Conservation (phyloP, 2,797 vertebrate species). For the Telmatherina bonti region DNA sequence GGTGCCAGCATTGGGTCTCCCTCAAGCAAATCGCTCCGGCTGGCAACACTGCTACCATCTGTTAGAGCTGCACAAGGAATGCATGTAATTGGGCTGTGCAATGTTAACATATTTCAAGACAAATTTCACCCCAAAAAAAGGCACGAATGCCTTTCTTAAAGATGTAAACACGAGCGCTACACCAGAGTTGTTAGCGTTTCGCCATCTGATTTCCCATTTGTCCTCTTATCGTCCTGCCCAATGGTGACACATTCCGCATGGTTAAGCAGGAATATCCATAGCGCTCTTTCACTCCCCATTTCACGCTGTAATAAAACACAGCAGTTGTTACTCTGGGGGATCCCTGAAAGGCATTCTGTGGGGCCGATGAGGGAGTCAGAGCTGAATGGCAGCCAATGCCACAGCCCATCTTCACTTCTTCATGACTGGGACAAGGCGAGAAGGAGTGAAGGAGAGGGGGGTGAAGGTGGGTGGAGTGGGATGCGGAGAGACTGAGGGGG, state of each 20-base stretch:
- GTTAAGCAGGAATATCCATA: slow-evolving; percentile 84
- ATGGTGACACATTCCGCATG: slow-evolving; percentile 85
- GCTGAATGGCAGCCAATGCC: slow-evolving; percentile 84
- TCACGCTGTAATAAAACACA: slow-evolving; percentile 90
- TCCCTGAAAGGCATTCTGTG: slow-evolving; percentile 88
- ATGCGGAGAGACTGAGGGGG: not conserved
- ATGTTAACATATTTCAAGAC: slow-evolving; percentile 71
- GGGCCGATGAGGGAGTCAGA: slow-evolving; percentile 80
- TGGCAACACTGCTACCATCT: slow-evolving; percentile 62
- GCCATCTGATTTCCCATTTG: slow-evolving; percentile 78
- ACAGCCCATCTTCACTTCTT: slow-evolving; percentile 81
- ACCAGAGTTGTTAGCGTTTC: slow-evolving; percentile 54
- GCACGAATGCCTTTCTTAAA: slow-evolving; percentile 54
- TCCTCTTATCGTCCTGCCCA: slow-evolving; percentile 76
- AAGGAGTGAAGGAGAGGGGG: not conserved
- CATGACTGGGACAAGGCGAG: slow-evolving; percentile 51
- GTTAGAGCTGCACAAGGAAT: slow-evolving; percentile 60
- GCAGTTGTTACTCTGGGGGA: slow-evolving; percentile 84
- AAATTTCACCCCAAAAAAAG: slow-evolving; percentile 54
- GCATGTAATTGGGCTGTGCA: slow-evolving; percentile 58
- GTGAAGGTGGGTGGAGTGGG: not conserved
- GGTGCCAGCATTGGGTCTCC: slow-evolving; percentile 54
- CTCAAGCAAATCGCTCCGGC: slow-evolving; percentile 55
- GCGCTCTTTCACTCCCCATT: slow-evolving; percentile 88
- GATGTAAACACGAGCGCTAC: slow-evolving; percentile 62